A percentile compares a stretch with the other conserved stretches of the same genome.
Conservation (phyloP, 2,113 vertebrate species). For the Merops nubicus region DNA sequence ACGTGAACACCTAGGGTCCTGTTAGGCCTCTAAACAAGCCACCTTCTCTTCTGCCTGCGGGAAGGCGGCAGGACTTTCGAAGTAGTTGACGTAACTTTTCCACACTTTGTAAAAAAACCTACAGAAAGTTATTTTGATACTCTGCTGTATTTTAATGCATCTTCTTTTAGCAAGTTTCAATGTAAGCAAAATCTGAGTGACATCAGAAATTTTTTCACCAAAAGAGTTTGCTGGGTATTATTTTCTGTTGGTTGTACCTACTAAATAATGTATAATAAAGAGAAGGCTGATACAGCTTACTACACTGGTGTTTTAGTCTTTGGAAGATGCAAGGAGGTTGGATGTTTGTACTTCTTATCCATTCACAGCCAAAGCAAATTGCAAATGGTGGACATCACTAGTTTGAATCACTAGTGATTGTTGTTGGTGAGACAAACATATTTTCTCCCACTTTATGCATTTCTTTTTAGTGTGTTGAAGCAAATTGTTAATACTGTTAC, state of each 20-base stretch:
- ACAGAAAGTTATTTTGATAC: background rate
- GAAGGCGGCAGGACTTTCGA: background rate
- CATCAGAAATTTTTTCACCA: background rate
- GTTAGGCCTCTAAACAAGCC: fast-evolving
- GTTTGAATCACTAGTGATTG: background rate
- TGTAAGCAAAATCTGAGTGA: background rate
- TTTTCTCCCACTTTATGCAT: background rate
- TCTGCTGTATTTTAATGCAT: background rate
- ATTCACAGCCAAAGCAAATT: background rate
- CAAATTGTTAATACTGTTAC: background rate
- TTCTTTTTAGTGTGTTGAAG: background rate
- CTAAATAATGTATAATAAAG: background rate
- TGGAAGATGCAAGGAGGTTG: background rate
- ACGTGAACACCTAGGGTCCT: background rate
- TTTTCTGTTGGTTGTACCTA: background rate
- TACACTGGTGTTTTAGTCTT: background rate
- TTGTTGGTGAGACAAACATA: background rate
- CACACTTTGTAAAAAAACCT: background rate
- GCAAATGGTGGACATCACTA: fast-evolving
- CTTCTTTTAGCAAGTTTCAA: background rate
- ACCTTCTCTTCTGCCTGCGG: background rate
- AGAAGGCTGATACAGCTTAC: background rate
- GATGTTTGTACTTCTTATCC: background rate
- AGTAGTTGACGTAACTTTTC: background rate
- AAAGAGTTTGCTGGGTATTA: background rate